A percentile compares a stretch with the other conserved stretches of the same genome.
Evolutionary conservation across 2,797 vertebrate species (phyloP).

Genomic region (Diglossa cyanea): DNA sequence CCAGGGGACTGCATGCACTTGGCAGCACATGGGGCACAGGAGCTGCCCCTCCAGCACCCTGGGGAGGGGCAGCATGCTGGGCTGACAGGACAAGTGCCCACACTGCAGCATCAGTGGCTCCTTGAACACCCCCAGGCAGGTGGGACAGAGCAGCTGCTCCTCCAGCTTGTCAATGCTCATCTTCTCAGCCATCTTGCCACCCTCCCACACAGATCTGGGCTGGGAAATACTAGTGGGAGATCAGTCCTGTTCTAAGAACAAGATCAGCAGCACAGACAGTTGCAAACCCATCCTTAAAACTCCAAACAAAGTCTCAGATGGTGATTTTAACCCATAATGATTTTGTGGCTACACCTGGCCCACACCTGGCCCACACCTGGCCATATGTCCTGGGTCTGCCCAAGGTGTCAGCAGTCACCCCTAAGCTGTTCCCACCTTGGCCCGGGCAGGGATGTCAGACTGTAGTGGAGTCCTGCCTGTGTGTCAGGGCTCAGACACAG

Average conservation of each 20-base stretch:
- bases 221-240: not conserved
- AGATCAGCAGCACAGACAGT: not conserved
- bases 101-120: slow-evolving; percentile 82
- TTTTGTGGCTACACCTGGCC: not conserved
- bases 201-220: not conserved
- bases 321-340: not conserved
- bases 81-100: slow-evolving; percentile 79
- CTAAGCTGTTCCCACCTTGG: not conserved
- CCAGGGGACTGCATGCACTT: slow-evolving; percentile 74
- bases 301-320: not conserved
- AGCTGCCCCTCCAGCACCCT: slow-evolving; percentile 68
- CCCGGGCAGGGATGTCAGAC: not conserved
- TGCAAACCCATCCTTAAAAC: not conserved
- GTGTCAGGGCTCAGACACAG: not conserved
- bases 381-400: not conserved
- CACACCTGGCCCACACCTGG: no score
- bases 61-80: slow-evolving; percentile 75
- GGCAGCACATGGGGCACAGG: slow-evolving; percentile 71
- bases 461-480: not conserved
- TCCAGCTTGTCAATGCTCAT: slow-evolving; percentile 71
- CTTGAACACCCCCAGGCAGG: slow-evolving; percentile 82
- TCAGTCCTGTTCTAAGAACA: not conserved
- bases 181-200: slow-evolving; percentile 69
- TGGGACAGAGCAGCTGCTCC: slow-evolving; percentile 78
- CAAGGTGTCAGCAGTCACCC: not conserved